Evolutionary conservation across 2,113 vertebrate species (phyloP).

Genomic region (Thymallus thymallus): DNA sequence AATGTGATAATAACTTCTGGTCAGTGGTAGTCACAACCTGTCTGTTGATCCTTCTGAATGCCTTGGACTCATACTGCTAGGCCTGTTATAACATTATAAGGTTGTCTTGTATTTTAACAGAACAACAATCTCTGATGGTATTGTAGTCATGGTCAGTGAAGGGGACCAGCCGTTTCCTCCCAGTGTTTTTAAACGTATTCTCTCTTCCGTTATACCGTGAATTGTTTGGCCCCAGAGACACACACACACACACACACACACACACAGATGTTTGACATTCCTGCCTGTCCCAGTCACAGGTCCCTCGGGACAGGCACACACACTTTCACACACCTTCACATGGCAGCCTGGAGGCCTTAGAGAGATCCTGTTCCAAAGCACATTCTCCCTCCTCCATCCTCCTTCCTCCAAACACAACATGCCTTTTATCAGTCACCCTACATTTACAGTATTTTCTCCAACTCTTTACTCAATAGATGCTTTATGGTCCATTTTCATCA

Average conservation of each 20-base stretch:
- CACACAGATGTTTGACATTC: constrained; percentile 14
- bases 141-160: too few relatives aligned
- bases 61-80: too few relatives aligned
- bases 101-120: too few relatives aligned
- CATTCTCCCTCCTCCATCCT: too few relatives aligned
- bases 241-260: constrained; percentile 1
- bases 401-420: constrained; percentile 57
- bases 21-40: too few relatives aligned
- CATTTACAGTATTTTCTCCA: constrained; percentile 49
- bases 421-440: too few relatives aligned
- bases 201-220: constrained; percentile 42
- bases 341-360: constrained; percentile 23
- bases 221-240: constrained; percentile 43
- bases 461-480: constrained; percentile 54
- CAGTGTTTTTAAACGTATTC: constrained; percentile 31
- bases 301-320: background rate
- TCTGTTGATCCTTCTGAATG: too few relatives aligned
- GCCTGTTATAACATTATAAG: too few relatives aligned
- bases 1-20: too few relatives aligned
- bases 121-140: too few relatives aligned
- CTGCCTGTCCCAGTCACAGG: constrained; percentile 1
- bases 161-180: constrained; percentile 50
- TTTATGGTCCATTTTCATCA: constrained; percentile 59
- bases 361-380: constrained; percentile 52
- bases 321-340: constrained; percentile 31